Evolutionary conservation across 2,797 vertebrate species (phyloP).

Genomic region (Pelodytes ibericus): DNA sequence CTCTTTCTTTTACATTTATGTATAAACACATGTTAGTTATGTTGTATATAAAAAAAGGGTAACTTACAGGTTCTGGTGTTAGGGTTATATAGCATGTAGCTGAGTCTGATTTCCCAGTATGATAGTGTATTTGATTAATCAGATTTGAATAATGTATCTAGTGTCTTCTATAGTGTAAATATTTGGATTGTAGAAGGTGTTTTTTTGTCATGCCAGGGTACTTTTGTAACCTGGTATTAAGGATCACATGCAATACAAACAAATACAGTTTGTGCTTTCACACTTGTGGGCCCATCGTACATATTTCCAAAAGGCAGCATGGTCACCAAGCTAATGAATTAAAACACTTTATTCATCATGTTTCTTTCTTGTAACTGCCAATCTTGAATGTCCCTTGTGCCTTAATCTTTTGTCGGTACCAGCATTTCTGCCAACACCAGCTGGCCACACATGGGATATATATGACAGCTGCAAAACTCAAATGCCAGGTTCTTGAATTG

Average conservation of each 20-base stretch:
- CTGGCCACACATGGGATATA: constrained; percentile 55
- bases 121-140: too few relatives aligned
- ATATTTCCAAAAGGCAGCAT: constrained; percentile 46
- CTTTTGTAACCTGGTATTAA: neutral
- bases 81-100: too few relatives aligned
- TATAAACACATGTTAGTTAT: too few relatives aligned
- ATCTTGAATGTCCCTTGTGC: constrained; percentile 51
- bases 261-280: neutral
- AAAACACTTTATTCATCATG: constrained; percentile 52
- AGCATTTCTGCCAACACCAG: constrained; percentile 50
- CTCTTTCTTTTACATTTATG: too few relatives aligned
- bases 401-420: constrained; percentile 54
- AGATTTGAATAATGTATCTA: too few relatives aligned
- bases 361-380: constrained; percentile 54
- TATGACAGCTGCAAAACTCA: constrained; percentile 54
- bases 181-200: neutral
- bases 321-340: constrained; percentile 47
- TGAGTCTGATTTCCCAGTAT: too few relatives aligned
- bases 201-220: neutral
- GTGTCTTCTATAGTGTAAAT: neutral
- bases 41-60: too few relatives aligned
- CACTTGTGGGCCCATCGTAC: constrained; percentile 28
- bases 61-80: too few relatives aligned
- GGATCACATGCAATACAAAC: neutral
- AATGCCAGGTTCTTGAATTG: constrained; percentile 51